Base-by-base conservation (phyloP, 1,140 invertebrate genomes). In the Drosophila athabasca region DNA sequence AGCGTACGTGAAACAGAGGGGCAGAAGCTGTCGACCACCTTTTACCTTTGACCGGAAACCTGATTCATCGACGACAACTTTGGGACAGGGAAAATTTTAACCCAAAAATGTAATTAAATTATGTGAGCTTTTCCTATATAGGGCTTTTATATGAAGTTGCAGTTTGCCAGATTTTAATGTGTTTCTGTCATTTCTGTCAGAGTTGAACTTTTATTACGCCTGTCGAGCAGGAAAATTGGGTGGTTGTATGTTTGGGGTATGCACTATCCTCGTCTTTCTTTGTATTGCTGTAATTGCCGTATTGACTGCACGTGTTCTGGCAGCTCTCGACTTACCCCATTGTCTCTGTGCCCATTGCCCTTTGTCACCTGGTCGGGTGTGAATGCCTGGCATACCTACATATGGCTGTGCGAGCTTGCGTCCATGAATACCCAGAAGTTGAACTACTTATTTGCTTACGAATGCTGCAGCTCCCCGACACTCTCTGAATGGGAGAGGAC, bases 331-430 rank as follows among this genome's bases (percentile, higher is more conserved):
- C 35, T 39, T 39, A 31, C 22, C 39, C 52, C 58, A 76, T 68
- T 81, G 68, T 87, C 54, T 68, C 39, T 35, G 35, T 44, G 31
- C 46, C 44, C 52, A 46, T 61, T 43, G 60, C 57, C 71, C 75
- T 87, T 85, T 85, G 82, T 83, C 64, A 72, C 75, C 75, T 79
- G 75, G n/a, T 52, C 76, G 62, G 67, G 62, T 80, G 67, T 76
- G 83, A 82, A 78, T 85, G 57, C 78, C 61, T 82, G 50, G 48
- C 65, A 82, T 88, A 79, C 52, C 65, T 72, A 79, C 52, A 62
- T 72, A 43, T 46, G 60, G 65, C 60, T 62, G 31, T 62, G 71
- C 78, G 69, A 58, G 44, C 64, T 65, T 49, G 62, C 66, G 46
- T 65, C 69, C 62, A 45, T 71, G 76, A 76, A 76, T 76, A 59